Percentiles rank a stretch among this genome's conserved stretches.
These are phyloP conservation scores for Gulo gulo DNA, from an alignment of 2,113 vertebrate genomes.

Conservation along the genomic window DNA sequence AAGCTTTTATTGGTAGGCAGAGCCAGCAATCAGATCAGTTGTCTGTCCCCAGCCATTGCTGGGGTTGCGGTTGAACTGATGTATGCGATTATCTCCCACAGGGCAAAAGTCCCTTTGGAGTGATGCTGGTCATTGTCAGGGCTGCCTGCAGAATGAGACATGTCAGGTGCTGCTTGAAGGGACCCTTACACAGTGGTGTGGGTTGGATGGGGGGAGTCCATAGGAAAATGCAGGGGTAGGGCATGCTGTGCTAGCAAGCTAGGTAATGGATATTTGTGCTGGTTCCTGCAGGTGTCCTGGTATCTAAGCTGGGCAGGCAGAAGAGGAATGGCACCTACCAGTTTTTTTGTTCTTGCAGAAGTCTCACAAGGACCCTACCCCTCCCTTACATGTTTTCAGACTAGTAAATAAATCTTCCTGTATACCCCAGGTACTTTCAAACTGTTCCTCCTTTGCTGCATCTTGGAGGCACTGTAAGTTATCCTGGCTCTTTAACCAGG, in stretches of 20 bases:
- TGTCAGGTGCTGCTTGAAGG: not conserved
- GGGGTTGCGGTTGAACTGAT: not conserved
- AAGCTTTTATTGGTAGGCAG: not conserved
- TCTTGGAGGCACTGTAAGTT: not conserved
- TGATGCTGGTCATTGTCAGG: not conserved
- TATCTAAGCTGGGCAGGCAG: not conserved
- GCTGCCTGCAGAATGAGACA: not conserved
- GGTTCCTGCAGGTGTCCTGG: not conserved
- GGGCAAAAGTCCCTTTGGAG: not conserved
- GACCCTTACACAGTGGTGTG: not conserved
- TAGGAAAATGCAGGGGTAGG: not conserved
- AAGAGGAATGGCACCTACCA: not conserved
- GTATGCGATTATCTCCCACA: not conserved
- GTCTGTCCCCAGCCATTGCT: not conserved
- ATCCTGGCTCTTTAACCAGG: not conserved
- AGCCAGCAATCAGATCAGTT: not conserved
- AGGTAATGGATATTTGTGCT: not conserved
- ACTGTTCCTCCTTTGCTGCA: not conserved
- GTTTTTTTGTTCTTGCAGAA: not conserved
- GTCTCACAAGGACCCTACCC: not conserved
- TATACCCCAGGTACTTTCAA: not conserved
- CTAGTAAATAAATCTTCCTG: not conserved
- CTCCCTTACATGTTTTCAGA: not conserved
- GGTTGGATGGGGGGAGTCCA: not conserved
- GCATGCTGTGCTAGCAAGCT: not conserved